A percentile compares a stretch with the other conserved stretches of the same genome.
These are phyloP conservation scores for Oreocharis arfaki DNA, from an alignment of 2,113 vertebrate genomes.

Conservation along the genomic window DNA sequence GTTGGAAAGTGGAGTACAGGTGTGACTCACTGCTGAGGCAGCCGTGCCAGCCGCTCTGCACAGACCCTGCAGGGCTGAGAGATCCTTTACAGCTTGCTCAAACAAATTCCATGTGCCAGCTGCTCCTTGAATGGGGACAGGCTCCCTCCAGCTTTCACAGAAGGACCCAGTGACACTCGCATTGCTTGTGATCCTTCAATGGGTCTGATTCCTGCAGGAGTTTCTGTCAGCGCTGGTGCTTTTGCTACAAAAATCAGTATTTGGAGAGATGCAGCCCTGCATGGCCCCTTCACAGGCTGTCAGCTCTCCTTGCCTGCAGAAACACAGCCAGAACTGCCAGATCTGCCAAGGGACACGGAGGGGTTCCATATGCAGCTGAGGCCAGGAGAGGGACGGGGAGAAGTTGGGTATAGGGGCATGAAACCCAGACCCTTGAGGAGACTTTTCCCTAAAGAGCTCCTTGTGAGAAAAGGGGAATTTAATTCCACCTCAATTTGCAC, in stretches of 20 bases:
- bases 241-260: background rate
- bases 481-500: background rate
- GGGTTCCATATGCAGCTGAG: accelerated
- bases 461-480: background rate
- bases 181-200: background rate
- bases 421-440: background rate
- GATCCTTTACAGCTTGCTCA: background rate
- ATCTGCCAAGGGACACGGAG: background rate
- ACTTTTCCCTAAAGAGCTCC: background rate
- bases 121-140: background rate
- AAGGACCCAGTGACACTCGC: background rate
- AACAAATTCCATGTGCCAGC: background rate
- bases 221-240: accelerated
- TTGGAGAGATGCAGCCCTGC: background rate
- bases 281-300: background rate
- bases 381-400: background rate
- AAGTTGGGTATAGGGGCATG: background rate
- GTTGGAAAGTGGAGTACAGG: background rate
- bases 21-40: background rate
- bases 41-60: background rate
- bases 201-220: background rate
- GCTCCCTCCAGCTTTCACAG: background rate
- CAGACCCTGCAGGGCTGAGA: background rate
- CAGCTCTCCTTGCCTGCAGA: background rate
- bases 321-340: background rate